Evolutionary conservation across 2,113 vertebrate genomes (phyloP).

Genomic region (Reinhardtius hippoglossoides): DNA sequence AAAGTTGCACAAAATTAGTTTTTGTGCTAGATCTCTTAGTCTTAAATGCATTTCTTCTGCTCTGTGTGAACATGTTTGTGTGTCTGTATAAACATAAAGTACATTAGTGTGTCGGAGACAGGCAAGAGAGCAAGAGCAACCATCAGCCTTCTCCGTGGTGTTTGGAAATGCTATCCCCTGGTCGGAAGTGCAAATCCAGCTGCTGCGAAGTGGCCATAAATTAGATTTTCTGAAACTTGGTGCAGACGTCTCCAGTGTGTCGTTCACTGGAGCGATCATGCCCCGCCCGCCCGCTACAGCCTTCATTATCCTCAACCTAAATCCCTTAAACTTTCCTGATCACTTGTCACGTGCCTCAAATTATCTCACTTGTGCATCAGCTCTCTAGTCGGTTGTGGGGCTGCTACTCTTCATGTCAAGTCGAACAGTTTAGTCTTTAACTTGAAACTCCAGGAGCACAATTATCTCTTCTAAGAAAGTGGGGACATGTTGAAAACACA

Average conservation of each 20-base stretch:
- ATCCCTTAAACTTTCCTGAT: constrained; percentile 59
- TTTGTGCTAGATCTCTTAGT: neutral
- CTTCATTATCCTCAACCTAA: constrained; percentile 66
- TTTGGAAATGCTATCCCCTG: constrained; percentile 80
- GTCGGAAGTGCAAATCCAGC: constrained; percentile 83
- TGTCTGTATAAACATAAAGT: constrained; percentile 27
- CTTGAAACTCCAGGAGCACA: constrained; percentile 30
- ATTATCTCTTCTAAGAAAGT: constrained; percentile 55
- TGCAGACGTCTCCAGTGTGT: constrained; percentile 71
- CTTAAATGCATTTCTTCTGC: neutral
- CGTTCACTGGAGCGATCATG: constrained; percentile 46
- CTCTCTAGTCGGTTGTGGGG: constrained; percentile 11
- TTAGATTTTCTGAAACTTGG: constrained; percentile 78
- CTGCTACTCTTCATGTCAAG: neutral
- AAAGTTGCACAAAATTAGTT: neutral
- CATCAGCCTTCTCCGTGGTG: constrained; percentile 48
- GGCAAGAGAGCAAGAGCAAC: constrained; percentile 26
- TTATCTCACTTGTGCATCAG: constrained; percentile 10
- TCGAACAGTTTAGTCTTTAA: constrained; percentile 11
- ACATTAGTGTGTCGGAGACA: constrained; percentile 14
- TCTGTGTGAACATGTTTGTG: constrained; percentile 4
- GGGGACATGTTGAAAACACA: constrained; percentile 70
- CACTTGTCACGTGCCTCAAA: constrained; percentile 41
- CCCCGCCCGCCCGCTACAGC: constrained; percentile 32
- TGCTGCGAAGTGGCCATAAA: constrained; percentile 79